phyloP scores from a whole-genome alignment of 2,797 vertebrate species.

The Lacerta bilineata region DNA sequence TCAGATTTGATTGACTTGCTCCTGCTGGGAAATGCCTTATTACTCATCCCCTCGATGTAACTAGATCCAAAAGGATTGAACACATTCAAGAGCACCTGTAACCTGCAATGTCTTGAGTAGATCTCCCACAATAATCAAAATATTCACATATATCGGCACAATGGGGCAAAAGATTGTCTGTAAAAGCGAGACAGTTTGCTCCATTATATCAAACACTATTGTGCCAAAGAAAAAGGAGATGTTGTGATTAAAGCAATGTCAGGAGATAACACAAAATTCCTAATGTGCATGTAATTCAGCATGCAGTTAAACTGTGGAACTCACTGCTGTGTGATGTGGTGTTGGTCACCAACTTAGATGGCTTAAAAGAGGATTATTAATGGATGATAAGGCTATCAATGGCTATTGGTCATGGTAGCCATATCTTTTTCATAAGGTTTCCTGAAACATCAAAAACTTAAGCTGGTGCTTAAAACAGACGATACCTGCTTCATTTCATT shows the following conservation, averaged over 20 bases:
- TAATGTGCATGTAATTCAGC: not conserved
- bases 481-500: too few species aligned
- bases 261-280: not conserved
- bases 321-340: too few species aligned
- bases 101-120: conserved; percentile 9
- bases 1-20: conserved; percentile 7
- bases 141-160: not conserved
- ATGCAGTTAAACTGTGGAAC: not conserved
- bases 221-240: not conserved
- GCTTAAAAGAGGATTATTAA: too few species aligned
- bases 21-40: conserved; percentile 13
- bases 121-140: not conserved
- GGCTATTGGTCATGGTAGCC: too few species aligned
- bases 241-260: not conserved
- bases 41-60: conserved; percentile 24
- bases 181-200: not conserved
- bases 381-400: too few species aligned
- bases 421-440: too few species aligned
- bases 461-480: too few species aligned
- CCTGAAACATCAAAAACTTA: too few species aligned
- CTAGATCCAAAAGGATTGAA: conserved; percentile 7
- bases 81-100: not conserved
- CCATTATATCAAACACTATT: not conserved
- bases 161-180: not conserved
- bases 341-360: too few species aligned